These are phyloP conservation scores for Notarius quadriscutis DNA, from an alignment of 2,113 vertebrate genomes.

Conservation along the genomic window DNA sequence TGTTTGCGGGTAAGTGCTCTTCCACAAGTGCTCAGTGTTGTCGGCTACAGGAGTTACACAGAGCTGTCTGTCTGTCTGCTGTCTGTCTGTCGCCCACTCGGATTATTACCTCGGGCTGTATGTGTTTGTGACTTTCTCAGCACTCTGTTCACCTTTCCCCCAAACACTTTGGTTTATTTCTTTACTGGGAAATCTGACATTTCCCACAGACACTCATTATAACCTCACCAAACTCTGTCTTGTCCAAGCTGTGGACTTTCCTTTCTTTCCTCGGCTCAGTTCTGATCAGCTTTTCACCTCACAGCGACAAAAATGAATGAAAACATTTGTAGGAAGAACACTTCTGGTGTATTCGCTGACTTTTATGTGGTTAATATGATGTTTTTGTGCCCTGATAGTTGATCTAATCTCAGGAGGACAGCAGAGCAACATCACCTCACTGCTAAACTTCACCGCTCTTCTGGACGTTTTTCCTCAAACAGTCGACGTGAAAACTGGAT, in stretches of 20 bases:
- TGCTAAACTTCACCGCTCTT: neutral
- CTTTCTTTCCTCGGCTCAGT: too few species aligned
- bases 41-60: neutral
- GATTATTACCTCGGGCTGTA: neutral
- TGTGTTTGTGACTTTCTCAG: too few species aligned
- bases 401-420: neutral
- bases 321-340: neutral
- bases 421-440: neutral
- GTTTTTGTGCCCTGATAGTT: too few species aligned
- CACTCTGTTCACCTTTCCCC: too few species aligned
- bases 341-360: neutral
- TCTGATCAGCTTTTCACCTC: neutral
- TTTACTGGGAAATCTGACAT: too few species aligned
- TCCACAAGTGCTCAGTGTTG: conserved; percentile 19
- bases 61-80: too few species aligned
- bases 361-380: neutral
- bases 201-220: too few species aligned
- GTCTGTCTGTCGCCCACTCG: too few species aligned
- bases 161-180: too few species aligned
- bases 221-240: too few species aligned
- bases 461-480: neutral
- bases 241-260: neutral
- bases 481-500: conserved; percentile 2
- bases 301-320: neutral
- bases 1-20: conserved; percentile 70